Percentiles rank a stretch among this genome's conserved stretches.
These are phyloP conservation scores for Theonella swinhoei DNA, from an alignment of 37 sponge, comb jelly and placozoan genomes.

Conservation along the genomic window DNA sequence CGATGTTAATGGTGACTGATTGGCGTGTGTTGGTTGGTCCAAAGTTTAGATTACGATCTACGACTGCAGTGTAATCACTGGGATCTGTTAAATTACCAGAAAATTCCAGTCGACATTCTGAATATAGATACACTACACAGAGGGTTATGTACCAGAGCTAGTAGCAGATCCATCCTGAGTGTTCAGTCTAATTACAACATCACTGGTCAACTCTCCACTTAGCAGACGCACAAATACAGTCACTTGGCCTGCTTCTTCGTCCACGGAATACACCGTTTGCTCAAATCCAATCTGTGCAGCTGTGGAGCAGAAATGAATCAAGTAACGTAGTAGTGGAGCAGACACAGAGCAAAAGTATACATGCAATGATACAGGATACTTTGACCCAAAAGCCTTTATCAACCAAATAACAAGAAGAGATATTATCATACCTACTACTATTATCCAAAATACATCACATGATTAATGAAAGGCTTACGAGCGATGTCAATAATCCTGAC, in stretches of 20 bases:
- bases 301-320: background rate
- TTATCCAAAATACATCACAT: too few species aligned
- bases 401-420: too few species aligned
- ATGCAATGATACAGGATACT: too few species aligned
- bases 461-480: background rate
- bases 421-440: too few species aligned
- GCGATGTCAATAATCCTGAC: background rate
- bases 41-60: background rate
- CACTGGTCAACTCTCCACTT: background rate
- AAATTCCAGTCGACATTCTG: too few species aligned
- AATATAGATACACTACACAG: too few species aligned
- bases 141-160: background rate
- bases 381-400: too few species aligned
- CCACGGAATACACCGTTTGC: background rate
- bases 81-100: too few species aligned
- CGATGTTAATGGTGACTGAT: constrained; percentile 1
- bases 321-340: too few species aligned
- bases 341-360: too few species aligned
- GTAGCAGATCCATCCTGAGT: background rate
- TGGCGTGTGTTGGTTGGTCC: background rate
- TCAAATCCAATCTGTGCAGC: background rate
- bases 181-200: background rate
- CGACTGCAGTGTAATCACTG: background rate
- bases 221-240: background rate
- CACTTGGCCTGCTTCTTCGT: background rate